Evolutionary conservation across 2,888 invertebrate genomes (phyloP).

Genomic region (Cephus sareptanus): DNA sequence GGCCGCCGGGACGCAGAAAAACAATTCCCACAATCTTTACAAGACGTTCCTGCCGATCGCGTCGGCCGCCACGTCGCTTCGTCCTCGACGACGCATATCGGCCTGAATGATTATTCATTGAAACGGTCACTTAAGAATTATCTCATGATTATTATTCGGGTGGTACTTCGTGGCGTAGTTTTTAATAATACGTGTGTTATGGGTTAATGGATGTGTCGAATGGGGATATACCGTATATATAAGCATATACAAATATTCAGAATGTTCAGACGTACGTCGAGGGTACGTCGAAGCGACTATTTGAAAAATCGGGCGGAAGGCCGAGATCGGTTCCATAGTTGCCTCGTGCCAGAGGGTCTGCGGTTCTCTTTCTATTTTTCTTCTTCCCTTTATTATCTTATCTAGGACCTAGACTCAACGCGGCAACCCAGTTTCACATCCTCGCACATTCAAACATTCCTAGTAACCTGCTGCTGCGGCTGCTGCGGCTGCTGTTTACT

Average conservation of each 20-base stretch:
- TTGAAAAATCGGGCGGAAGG: conserved; percentile 21
- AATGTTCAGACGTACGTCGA: neutral
- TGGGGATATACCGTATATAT: neutral
- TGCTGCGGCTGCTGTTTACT: conserved; percentile 29
- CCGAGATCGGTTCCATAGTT: conserved; percentile 36
- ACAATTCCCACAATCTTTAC: conserved; percentile 63
- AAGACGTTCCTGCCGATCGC: conserved; percentile 53
- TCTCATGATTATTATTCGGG: neutral
- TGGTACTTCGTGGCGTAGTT: neutral
- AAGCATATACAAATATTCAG: neutral
- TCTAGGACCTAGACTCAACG: conserved; percentile 51
- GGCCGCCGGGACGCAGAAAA: conserved; percentile 59
- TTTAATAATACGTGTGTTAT: neutral
- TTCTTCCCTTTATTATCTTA: conserved; percentile 29
- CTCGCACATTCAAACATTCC: conserved; percentile 50
- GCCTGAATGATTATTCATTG: neutral
- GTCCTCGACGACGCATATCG: neutral
- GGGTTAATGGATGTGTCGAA: neutral
- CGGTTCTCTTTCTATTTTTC: conserved; percentile 10
- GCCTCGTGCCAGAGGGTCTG: conserved; percentile 55
- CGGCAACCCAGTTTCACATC: conserved; percentile 58
- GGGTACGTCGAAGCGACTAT: neutral
- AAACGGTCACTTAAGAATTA: neutral
- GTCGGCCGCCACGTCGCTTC: conserved; percentile 14
- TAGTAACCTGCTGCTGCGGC: conserved; percentile 43